Evolutionary conservation across 2,888 invertebrate species (phyloP).

Genomic region (Lamproptera curius): DNA sequence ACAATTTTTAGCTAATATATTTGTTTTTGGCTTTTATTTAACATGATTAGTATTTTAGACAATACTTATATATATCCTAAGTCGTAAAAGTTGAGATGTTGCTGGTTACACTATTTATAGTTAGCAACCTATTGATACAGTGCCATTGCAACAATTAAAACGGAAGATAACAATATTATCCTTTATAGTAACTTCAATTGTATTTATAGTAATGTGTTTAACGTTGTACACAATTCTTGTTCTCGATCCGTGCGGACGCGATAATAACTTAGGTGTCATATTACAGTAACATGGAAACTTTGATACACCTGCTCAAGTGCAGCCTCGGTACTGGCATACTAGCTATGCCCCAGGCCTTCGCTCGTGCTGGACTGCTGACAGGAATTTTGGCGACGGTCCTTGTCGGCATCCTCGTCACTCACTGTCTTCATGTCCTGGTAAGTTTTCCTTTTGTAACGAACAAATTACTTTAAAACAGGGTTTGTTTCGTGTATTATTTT

Average conservation of each 20-base stretch:
- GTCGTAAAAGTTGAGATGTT: too few species aligned
- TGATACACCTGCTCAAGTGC: constrained; percentile 93
- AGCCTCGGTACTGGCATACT: constrained; percentile 95
- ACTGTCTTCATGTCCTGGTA: constrained; percentile 91
- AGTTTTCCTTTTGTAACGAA: constrained; percentile 24
- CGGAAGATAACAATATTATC: too few species aligned
- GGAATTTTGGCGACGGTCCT: constrained; percentile 87
- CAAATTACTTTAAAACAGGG: neutral
- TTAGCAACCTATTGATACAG: too few species aligned
- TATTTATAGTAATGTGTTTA: too few species aligned
- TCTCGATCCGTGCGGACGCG: neutral
- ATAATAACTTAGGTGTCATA: constrained; percentile 2
- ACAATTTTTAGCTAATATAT: too few species aligned
- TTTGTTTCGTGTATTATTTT: neutral
- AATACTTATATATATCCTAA: too few species aligned
- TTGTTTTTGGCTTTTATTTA: too few species aligned
- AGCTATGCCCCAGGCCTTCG: constrained; percentile 96
- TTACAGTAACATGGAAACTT: constrained; percentile 86
- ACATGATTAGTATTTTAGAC: too few species aligned
- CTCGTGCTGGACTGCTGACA: constrained; percentile 88
- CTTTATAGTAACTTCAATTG: too few species aligned
- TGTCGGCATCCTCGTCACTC: constrained; percentile 88
- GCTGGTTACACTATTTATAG: too few species aligned
- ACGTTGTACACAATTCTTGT: too few species aligned
- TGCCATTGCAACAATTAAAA: too few species aligned